Evolutionary conservation across 2,113 vertebrate genomes (phyloP), one percentile per base, ranked within the genome.

Genomic region (Synodontis membranacea): DNA sequence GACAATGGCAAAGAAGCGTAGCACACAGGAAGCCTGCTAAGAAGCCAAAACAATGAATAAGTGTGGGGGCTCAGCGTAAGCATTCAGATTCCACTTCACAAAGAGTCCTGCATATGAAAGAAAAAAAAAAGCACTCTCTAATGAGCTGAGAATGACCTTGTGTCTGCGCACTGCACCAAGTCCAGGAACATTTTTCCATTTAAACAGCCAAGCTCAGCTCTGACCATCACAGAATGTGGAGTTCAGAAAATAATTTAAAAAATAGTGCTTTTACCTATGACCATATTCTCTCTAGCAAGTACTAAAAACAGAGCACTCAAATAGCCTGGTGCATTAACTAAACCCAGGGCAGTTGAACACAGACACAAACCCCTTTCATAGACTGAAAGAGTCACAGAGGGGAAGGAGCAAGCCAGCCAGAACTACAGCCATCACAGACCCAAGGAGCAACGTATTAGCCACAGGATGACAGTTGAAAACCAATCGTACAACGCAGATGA

Each of bases 301-400:
- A 48, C 31, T 85, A 48, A 74, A 74, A 82, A 86, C 44, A 75
- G 28, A 81, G 83, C 84, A 84, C 81, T 90, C 89, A 25, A 64
- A 60, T 74, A 62, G 78, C 91, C 92, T 93, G 91, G 84, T 88
- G 87, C 86, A 90, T 90, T 86, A 93, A 91, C 91, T 91, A 92
- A 93, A 92, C 91, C 90, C 93, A 92, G 93, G 90, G 89, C 93
- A 95, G 94, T 91, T 92, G 89, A 91, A 93, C 93, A 93, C 93
- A 94, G 94, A 95, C 93, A 94, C 95, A 95, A 94, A 94, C 93
- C 93, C 93, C 94, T 94, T 95, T 94, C 93, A 92, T 88, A 68
- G 89, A 87, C 90, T 91, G 92, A 95, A 94, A 95, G 93, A 93
- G 94, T 92, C 91, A 92, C 89, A 92, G 91, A 87, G 91, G 84